phyloP scores from a whole-genome alignment of 2,888 invertebrate genomes.

The Rhingia campestris region DNA sequence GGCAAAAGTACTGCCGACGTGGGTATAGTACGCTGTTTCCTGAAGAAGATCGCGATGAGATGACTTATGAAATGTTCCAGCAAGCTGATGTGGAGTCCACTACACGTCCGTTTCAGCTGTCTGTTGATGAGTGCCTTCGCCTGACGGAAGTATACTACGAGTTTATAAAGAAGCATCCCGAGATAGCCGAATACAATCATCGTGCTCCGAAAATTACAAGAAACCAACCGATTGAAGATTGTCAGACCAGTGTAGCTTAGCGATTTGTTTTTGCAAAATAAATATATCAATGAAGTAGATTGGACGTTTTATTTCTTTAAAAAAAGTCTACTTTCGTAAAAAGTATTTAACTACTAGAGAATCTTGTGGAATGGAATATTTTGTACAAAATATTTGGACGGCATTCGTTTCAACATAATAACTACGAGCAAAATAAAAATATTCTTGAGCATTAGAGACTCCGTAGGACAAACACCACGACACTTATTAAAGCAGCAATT shows the following conservation, averaged over 20 bases:
- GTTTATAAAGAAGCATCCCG: constrained; percentile 87
- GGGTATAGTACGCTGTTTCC: constrained; percentile 91
- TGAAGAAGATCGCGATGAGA: constrained; percentile 85
- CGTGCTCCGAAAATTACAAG: constrained; percentile 83
- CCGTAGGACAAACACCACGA: background rate
- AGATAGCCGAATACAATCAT: constrained; percentile 87
- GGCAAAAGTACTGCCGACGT: constrained; percentile 91
- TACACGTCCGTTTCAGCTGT: constrained; percentile 88
- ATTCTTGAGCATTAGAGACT: constrained; percentile 23
- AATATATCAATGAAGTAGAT: constrained; percentile 35
- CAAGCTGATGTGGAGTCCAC: constrained; percentile 89
- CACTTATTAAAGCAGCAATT: constrained; percentile 27
- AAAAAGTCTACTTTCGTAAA: constrained; percentile 46
- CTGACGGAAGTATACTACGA: constrained; percentile 90
- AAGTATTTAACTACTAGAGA: constrained; percentile 23
- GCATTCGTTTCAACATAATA: constrained; percentile 72
- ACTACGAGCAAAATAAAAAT: background rate
- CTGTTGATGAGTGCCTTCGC: constrained; percentile 90
- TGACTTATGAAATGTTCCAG: constrained; percentile 87
- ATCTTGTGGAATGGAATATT: constrained; percentile 43
- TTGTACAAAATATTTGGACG: constrained; percentile 76
- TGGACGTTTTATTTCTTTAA: constrained; percentile 41
- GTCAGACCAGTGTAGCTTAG: background rate
- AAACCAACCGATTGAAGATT: background rate
- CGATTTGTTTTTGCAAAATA: constrained; percentile 23